Conservation (phyloP, 2,797 vertebrate genomes). For the Ataeniobius toweri region DNA sequence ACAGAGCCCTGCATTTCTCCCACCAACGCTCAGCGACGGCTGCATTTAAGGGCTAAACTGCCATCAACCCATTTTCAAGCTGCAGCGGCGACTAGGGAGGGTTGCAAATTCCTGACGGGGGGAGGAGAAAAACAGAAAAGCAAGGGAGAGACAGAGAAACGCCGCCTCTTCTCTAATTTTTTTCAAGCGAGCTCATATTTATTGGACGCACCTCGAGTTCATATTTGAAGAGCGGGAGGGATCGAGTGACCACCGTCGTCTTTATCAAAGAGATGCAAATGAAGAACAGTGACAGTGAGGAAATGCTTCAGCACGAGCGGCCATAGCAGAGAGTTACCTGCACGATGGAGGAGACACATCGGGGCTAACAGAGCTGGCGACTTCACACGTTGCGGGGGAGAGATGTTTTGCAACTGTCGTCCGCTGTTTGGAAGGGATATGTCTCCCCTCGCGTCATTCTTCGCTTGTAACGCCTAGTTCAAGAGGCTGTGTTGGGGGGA, state of each 20-base stretch:
- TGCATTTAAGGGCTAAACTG: constrained; percentile 61
- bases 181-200: constrained; percentile 59
- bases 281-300: constrained; percentile 18
- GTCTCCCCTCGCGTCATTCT: constrained; percentile 40
- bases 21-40: constrained; percentile 41
- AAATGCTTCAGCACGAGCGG: constrained; percentile 31
- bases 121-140: constrained; percentile 3
- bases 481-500: constrained; percentile 30
- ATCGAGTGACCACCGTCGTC: constrained; percentile 53
- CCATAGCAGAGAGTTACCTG: constrained; percentile 32
- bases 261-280: constrained; percentile 53
- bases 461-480: constrained; percentile 53
- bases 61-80: constrained; percentile 42
- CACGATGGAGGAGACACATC: constrained; percentile 52
- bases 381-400: constrained; percentile 48
- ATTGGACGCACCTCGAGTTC: constrained; percentile 46
- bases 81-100: constrained; percentile 22
- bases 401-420: constrained; percentile 49
- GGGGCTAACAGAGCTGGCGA: constrained; percentile 50
- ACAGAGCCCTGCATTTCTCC: constrained; percentile 57
- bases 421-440: constrained; percentile 32
- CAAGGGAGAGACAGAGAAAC: constrained; percentile 35
- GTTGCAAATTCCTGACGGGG: constrained; percentile 49
- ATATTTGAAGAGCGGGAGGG: constrained; percentile 45
- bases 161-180: constrained; percentile 34